Evolutionary conservation across 2,113 vertebrate species (phyloP).

Genomic region (Mobula hypostoma): DNA sequence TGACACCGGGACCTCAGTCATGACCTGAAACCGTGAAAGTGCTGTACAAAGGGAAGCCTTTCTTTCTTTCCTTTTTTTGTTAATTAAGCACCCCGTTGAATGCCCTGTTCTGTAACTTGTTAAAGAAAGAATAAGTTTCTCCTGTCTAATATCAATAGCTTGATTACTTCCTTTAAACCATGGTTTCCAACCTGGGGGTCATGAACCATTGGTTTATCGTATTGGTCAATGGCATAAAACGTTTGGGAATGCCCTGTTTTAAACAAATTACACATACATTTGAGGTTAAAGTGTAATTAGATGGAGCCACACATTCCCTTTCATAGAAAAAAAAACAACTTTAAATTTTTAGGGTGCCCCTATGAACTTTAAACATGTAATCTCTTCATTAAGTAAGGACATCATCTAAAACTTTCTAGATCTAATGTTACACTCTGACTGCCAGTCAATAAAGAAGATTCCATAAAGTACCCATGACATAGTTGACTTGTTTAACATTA

Average conservation of each 20-base stretch:
- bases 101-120: background rate
- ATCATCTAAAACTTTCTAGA: background rate
- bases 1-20: too few relatives aligned
- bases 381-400: background rate
- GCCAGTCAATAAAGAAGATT: too few relatives aligned
- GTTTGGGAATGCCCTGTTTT: too few relatives aligned
- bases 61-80: too few relatives aligned
- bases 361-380: background rate
- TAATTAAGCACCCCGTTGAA: background rate
- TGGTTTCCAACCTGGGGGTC: too few relatives aligned
- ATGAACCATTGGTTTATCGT: too few relatives aligned
- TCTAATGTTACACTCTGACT: background rate
- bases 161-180: background rate
- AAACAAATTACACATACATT: background rate
- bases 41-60: too few relatives aligned
- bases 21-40: too few relatives aligned
- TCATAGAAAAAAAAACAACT: background rate
- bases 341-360: background rate
- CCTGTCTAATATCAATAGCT: background rate
- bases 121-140: background rate
- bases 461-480: too few relatives aligned
- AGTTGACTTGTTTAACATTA: too few relatives aligned
- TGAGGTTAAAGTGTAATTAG: background rate
- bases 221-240: too few relatives aligned
- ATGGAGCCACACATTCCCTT: too few relatives aligned